A percentile compares a stretch with the other conserved stretches of the same genome.
Evolutionary conservation across 2,797 vertebrate genomes (phyloP).

Genomic region (Pseudopleuronectes americanus): DNA sequence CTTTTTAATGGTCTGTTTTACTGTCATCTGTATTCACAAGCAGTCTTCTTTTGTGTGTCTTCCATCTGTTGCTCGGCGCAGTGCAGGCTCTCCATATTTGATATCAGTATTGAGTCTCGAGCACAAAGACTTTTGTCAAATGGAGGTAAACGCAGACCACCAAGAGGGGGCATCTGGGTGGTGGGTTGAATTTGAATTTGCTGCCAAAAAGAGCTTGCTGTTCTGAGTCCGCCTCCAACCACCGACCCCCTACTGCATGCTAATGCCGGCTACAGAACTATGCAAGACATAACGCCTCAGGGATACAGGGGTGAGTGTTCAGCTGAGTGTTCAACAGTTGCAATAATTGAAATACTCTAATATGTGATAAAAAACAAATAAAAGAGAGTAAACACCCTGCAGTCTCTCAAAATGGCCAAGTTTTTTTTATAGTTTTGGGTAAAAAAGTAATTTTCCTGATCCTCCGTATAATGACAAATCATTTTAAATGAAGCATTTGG

Average conservation of each 20-base stretch:
- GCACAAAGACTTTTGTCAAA: slow-evolving; percentile 16
- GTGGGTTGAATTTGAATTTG: slow-evolving; percentile 64
- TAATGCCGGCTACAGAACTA: slow-evolving; percentile 49
- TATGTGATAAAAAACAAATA: slow-evolving; percentile 45
- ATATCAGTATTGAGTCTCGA: slow-evolving; percentile 19
- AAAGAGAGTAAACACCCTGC: slow-evolving; percentile 13
- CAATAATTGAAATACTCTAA: slow-evolving; percentile 37
- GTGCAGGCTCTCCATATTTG: slow-evolving; percentile 10
- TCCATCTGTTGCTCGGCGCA: slow-evolving; percentile 16
- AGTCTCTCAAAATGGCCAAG: slow-evolving; percentile 9
- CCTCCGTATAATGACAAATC: not conserved
- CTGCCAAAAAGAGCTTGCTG: slow-evolving; percentile 15
- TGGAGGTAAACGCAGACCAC: not conserved
- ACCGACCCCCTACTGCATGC: slow-evolving; percentile 71
- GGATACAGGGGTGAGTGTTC: slow-evolving; percentile 61
- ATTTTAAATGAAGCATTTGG: slow-evolving; percentile 11
- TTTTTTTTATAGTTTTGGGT: not conserved
- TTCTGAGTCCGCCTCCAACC: slow-evolving; percentile 41
- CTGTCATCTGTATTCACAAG: not conserved
- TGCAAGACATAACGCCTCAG: slow-evolving; percentile 63
- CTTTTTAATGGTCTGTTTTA: not conserved
- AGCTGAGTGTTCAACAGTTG: slow-evolving; percentile 44
- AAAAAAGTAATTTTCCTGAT: not conserved
- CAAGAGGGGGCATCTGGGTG: slow-evolving; percentile 39
- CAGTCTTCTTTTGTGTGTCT: not conserved